Percentiles rank a stretch among this genome's conserved stretches.
These are phyloP conservation scores for Hemichromis elongatus DNA, from an alignment of 2,113 vertebrate species.

Conservation along the genomic window DNA sequence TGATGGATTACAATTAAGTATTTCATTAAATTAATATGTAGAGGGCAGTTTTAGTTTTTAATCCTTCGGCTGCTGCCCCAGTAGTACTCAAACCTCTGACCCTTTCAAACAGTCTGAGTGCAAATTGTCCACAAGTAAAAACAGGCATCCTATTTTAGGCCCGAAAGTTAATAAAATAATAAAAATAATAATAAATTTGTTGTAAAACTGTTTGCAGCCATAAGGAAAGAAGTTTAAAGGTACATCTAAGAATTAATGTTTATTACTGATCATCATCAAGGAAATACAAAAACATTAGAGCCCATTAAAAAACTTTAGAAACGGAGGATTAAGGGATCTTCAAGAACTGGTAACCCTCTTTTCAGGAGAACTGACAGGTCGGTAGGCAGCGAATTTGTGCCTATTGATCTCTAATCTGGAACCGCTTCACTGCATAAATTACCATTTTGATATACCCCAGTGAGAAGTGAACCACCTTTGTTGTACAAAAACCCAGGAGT, in stretches of 20 bases:
- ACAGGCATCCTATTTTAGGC: fast-evolving
- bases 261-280: fast-evolving
- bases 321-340: background rate
- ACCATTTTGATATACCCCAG: fast-evolving
- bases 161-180: background rate
- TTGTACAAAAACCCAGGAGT: background rate
- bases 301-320: background rate
- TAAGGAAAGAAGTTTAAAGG: background rate
- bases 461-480: background rate
- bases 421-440: background rate
- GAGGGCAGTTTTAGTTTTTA: background rate
- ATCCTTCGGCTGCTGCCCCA: background rate
- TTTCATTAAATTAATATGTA: background rate
- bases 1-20: background rate
- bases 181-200: fast-evolving
- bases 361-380: background rate
- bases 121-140: background rate
- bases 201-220: background rate
- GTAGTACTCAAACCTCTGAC: fast-evolving
- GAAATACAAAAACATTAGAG: background rate
- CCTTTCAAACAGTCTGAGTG: fast-evolving
- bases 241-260: background rate
- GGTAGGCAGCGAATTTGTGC: background rate
- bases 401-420: background rate
- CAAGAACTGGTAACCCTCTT: fast-evolving